A percentile compares a stretch with the other conserved stretches of the same genome.
Conservation (phyloP, 2,797 vertebrate genomes). For the Falco columbarius region DNA sequence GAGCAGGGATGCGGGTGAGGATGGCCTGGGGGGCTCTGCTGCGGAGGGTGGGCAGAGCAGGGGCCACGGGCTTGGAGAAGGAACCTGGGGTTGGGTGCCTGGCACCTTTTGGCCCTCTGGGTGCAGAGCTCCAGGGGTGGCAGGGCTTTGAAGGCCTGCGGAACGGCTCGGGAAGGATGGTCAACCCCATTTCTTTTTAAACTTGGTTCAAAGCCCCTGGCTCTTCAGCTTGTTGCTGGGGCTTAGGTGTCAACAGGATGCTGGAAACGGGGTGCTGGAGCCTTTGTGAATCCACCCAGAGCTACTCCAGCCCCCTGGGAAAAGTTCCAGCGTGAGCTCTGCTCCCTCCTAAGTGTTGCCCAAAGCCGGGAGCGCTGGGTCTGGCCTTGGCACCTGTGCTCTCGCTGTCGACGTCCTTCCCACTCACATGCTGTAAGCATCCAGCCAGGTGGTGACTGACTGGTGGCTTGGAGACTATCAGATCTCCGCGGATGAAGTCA, state of each 20-base stretch:
- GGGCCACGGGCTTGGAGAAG: not conserved
- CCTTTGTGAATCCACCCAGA: not conserved
- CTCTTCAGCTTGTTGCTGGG: not conserved
- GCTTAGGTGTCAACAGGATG: not conserved
- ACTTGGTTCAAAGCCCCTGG: not conserved
- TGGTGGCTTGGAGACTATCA: not conserved
- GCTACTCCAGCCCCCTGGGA: not conserved
- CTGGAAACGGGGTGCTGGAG: not conserved
- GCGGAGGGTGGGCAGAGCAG: not conserved
- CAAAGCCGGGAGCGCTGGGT: not conserved
- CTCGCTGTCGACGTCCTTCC: not conserved
- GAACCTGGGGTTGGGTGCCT: accelerated
- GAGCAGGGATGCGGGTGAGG: slow-evolving; percentile 97
- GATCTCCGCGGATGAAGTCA: not conserved
- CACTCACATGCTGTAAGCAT: accelerated
- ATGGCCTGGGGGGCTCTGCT: accelerated
- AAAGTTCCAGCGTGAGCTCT: not conserved
- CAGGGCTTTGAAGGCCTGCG: not conserved
- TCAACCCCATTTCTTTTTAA: not conserved
- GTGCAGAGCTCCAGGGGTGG: accelerated
- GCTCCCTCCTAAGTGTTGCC: not conserved
- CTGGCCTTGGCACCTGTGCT: not conserved
- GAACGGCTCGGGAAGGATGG: not conserved
- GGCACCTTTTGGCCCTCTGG: not conserved
- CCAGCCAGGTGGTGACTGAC: not conserved